A percentile compares a stretch with the other conserved stretches of the same genome.
Conservation (phyloP, 2,113 vertebrate species). For the Plecturocebus donacophilus region DNA sequence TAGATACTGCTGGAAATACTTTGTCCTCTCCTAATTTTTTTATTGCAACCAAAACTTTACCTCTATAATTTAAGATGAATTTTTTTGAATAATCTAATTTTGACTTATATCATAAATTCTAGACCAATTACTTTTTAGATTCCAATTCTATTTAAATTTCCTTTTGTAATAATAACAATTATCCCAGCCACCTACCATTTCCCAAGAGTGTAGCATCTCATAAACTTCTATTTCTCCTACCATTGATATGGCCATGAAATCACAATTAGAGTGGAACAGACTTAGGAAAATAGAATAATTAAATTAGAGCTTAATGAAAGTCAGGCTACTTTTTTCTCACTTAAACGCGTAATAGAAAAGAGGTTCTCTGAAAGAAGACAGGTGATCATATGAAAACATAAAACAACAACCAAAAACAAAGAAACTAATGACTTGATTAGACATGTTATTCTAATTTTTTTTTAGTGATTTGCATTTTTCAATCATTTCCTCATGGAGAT, state of each 20-base stretch:
- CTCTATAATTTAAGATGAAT: background rate
- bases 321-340: background rate
- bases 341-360: background rate
- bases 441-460: constrained; percentile 41
- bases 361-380: constrained; percentile 9
- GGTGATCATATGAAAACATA: background rate
- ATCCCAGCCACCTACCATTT: background rate
- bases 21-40: background rate
- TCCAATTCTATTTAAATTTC: constrained; percentile 21
- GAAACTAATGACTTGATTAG: constrained; percentile 24
- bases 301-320: constrained; percentile 48
- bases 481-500: constrained; percentile 37
- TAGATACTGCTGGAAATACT: background rate
- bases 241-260: constrained; percentile 38
- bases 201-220: constrained; percentile 42
- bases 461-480: constrained; percentile 19
- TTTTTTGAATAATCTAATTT: constrained; percentile 43
- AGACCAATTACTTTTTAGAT: constrained; percentile 48
- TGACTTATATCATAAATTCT: constrained; percentile 23
- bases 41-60: background rate
- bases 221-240: constrained; percentile 19
- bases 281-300: constrained; percentile 64
- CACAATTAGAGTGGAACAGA: constrained; percentile 37
- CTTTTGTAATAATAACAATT: constrained; percentile 3
- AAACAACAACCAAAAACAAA: background rate